These are phyloP conservation scores for Sciurus carolinensis DNA, from an alignment of 2,797 vertebrate genomes.

Conservation along the genomic window DNA sequence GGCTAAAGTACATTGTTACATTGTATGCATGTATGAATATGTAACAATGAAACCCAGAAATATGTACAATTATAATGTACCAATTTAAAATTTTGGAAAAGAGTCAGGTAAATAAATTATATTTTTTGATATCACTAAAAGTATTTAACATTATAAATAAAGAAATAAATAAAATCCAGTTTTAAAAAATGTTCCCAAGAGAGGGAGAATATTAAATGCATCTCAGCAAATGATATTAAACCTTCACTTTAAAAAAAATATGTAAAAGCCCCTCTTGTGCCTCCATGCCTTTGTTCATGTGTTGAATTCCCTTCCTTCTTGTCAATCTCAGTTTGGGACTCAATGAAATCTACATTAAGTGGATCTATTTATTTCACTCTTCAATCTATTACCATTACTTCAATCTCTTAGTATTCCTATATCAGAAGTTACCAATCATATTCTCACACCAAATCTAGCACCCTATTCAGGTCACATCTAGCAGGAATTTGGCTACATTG, in stretches of 20 bases:
- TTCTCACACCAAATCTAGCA: not conserved
- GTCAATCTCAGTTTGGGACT: not conserved
- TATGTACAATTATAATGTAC: too few relatives aligned
- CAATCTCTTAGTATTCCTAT: not conserved
- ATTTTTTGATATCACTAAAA: too few relatives aligned
- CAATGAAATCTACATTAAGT: not conserved
- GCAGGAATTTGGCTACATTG: not conserved
- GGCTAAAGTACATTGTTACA: too few relatives aligned
- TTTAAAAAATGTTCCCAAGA: not conserved
- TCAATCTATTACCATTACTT: not conserved
- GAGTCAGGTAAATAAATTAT: too few relatives aligned
- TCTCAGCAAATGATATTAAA: not conserved
- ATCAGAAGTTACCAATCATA: not conserved
- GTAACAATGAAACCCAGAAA: too few relatives aligned
- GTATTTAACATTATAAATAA: too few relatives aligned
- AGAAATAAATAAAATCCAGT: too few relatives aligned
- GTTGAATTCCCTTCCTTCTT: not conserved
- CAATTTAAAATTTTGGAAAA: too few relatives aligned
- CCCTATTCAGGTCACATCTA: not conserved
- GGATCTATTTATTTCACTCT: not conserved
- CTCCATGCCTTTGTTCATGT: not conserved
- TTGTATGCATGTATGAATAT: too few relatives aligned
- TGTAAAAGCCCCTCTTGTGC: not conserved
- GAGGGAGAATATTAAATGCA: not conserved
- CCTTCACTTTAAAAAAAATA: not conserved